Percentiles rank a stretch among this genome's conserved stretches.
These are phyloP conservation scores for Aphodius sticticus DNA, from an alignment of 2,888 invertebrate species.

Conservation along the genomic window DNA sequence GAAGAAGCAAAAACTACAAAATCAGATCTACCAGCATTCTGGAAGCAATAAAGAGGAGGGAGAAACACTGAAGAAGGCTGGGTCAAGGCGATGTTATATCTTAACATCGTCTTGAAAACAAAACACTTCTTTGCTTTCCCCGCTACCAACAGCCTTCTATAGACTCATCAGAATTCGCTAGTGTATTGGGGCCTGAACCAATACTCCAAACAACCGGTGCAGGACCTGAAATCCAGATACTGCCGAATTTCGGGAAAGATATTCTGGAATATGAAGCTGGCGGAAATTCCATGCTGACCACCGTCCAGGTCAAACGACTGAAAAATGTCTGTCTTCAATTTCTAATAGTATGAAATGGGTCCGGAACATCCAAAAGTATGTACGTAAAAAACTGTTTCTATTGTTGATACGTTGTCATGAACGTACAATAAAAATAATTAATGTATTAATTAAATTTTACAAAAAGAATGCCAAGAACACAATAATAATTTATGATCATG, in stretches of 20 bases:
- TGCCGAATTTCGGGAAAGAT: constrained; percentile 35
- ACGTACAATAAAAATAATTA: not conserved
- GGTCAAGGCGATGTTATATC: constrained; percentile 39
- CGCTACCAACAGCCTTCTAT: constrained; percentile 31
- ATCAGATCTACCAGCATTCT: not conserved
- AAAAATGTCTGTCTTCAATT: too few species aligned
- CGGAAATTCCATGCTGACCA: not conserved
- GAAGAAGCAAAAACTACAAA: not conserved
- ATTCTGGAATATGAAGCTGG: constrained; percentile 13
- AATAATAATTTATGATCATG: not conserved
- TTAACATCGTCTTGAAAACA: constrained; percentile 31
- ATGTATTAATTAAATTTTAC: not conserved
- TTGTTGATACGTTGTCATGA: too few species aligned
- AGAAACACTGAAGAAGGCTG: constrained; percentile 30
- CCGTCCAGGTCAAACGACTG: not conserved
- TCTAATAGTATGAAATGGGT: too few species aligned
- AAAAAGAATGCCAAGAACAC: not conserved
- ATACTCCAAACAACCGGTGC: constrained; percentile 30
- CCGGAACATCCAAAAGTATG: too few species aligned
- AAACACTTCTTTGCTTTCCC: constrained; percentile 34
- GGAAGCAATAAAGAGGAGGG: not conserved
- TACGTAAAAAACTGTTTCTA: too few species aligned
- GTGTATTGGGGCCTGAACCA: constrained; percentile 25
- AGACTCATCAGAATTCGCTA: constrained; percentile 35
- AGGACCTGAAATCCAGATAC: constrained; percentile 17